Evolutionary conservation across 2,888 invertebrate species (phyloP).

Genomic region (Eueremaeus valkanovi): DNA sequence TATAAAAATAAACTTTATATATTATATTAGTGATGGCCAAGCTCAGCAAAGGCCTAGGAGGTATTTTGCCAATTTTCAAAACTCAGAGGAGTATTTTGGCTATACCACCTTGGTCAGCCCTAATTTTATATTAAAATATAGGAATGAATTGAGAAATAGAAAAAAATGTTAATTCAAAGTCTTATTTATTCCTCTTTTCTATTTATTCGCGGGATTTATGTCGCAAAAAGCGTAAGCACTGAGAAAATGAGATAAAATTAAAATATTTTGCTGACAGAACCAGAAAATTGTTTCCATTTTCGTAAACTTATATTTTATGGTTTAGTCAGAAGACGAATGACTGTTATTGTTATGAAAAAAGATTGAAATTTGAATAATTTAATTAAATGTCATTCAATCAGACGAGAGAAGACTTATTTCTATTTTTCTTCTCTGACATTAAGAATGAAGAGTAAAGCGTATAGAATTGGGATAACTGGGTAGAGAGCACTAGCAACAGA

Average conservation of each 20-base stretch:
- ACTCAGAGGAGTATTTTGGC: too few relatives aligned
- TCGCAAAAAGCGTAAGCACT: background rate
- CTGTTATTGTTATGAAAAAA: slow-evolving; percentile 11
- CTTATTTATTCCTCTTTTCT: background rate
- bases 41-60: too few relatives aligned
- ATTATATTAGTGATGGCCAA: too few relatives aligned
- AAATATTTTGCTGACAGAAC: slow-evolving; percentile 10
- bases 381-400: slow-evolving; percentile 19
- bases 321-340: background rate
- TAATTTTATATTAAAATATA: too few relatives aligned
- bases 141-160: too few relatives aligned
- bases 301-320: slow-evolving; percentile 4
- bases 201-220: background rate
- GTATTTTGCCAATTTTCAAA: too few relatives aligned
- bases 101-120: too few relatives aligned
- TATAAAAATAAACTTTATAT: too few relatives aligned
- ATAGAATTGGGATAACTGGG: too few relatives aligned
- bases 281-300: slow-evolving; percentile 18
- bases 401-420: slow-evolving; percentile 5
- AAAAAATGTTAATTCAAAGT: too few relatives aligned
- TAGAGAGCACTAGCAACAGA: too few relatives aligned
- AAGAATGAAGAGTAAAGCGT: background rate
- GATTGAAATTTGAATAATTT: slow-evolving; percentile 25
- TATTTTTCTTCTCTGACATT: slow-evolving; percentile 16
- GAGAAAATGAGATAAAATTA: slow-evolving; percentile 18